Percentiles rank a stretch among this genome's conserved stretches.
phyloP scores from a whole-genome alignment of 1,140 invertebrate species.

The Heliconius hermathena region DNA sequence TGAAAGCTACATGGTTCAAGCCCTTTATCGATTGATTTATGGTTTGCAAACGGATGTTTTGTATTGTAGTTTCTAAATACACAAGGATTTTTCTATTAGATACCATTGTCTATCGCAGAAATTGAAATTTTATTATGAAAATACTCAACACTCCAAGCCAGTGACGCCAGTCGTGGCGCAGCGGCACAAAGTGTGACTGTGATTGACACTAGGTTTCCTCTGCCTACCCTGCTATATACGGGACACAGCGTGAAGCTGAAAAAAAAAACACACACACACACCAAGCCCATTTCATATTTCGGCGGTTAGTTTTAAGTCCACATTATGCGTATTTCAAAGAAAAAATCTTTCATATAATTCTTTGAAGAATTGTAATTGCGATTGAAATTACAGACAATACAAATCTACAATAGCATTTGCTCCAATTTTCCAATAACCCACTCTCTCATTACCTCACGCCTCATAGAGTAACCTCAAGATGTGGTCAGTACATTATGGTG shows the following conservation, averaged over 20 bases:
- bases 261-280: no score
- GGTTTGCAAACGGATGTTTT: not conserved
- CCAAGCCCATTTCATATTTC: no score
- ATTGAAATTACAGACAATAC: conserved; percentile 5
- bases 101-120: not conserved
- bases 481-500: conserved; percentile 42
- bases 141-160: no score
- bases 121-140: not conserved
- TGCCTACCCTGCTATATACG: no score
- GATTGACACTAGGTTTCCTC: no score
- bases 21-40: conserved; percentile 30
- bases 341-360: not conserved
- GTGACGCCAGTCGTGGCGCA: no score
- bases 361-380: not conserved
- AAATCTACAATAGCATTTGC: conserved; percentile 20
- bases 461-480: conserved; percentile 38
- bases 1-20: conserved; percentile 26
- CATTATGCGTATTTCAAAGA: not conserved
- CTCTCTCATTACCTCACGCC: conserved; percentile 23
- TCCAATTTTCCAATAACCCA: conserved; percentile 35
- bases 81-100: not conserved
- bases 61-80: conserved; percentile 8
- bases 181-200: no score
- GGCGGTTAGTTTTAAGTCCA: not conserved
- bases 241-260: no score